A percentile compares a stretch with the other conserved stretches of the same genome.
Conservation (phyloP, 1,140 invertebrate species). For the Rhagoletis zephyria region DNA sequence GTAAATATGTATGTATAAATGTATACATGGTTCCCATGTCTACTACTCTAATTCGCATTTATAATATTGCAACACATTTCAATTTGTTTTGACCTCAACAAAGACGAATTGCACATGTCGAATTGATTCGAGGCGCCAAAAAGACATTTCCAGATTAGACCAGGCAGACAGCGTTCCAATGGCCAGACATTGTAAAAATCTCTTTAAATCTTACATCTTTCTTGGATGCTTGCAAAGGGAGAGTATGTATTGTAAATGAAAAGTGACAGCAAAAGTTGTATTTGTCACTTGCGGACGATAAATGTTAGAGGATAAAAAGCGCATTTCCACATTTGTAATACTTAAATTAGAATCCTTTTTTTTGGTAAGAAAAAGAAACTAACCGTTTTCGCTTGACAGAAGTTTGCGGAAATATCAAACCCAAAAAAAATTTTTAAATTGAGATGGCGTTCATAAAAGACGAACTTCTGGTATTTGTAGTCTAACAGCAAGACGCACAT, state of each 20-base stretch:
- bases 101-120: constrained; percentile 42
- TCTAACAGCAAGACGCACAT: no score
- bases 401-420: no score
- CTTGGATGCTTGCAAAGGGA: background rate
- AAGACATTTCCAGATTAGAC: constrained; percentile 35
- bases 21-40: background rate
- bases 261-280: background rate
- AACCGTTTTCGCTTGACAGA: no score
- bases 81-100: constrained; percentile 4
- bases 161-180: background rate
- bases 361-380: no score
- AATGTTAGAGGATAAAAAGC: no score
- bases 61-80: constrained; percentile 40
- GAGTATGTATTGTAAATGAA: no score
- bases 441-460: no score
- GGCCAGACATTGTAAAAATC: background rate
- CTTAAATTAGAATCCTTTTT: no score
- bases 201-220: background rate
- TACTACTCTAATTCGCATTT: background rate
- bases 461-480: no score
- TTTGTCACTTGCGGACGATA: no score
- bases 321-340: no score
- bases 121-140: constrained; percentile 37
- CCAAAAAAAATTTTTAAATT: no score
- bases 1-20: background rate